Percentiles rank a stretch among this genome's conserved stretches.
Conservation (phyloP, 2,113 vertebrate species). For the Leptosomus discolor region DNA sequence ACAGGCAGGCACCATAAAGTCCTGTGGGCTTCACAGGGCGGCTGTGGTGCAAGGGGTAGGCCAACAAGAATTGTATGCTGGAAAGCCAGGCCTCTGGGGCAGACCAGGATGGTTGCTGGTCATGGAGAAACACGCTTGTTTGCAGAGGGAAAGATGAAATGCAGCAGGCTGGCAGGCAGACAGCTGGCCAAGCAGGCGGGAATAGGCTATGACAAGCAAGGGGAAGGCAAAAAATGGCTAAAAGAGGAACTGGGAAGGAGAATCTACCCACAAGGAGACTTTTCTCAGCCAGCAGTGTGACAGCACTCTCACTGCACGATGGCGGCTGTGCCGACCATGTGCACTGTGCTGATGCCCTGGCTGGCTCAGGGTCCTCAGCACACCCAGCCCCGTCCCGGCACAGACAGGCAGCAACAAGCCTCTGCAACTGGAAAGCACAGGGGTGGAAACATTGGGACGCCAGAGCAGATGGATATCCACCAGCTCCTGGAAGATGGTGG, state of each 20-base stretch:
- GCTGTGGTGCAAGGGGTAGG: fast-evolving
- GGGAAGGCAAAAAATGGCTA: not conserved
- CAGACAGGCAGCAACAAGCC: fast-evolving
- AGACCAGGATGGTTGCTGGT: not conserved
- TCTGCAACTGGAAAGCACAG: not conserved
- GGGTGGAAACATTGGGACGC: fast-evolving
- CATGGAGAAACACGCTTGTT: fast-evolving
- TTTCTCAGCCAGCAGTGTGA: not conserved
- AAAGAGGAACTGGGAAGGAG: conserved; percentile 20
- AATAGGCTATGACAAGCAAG: not conserved
- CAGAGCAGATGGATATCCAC: not conserved
- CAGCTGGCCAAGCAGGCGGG: not conserved
- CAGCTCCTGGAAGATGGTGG: not conserved
- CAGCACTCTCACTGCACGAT: not conserved
- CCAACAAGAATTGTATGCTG: fast-evolving
- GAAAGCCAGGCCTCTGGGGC: not conserved
- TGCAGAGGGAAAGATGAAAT: not conserved
- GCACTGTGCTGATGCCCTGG: not conserved
- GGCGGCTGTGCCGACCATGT: fast-evolving
- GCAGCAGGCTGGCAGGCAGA: not conserved
- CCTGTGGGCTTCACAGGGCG: not conserved
- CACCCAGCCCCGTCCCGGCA: fast-evolving
- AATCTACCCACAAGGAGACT: conserved; percentile 2
- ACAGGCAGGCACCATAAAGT: not conserved
- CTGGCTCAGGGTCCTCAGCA: not conserved